Conservation (phyloP, 2,888 invertebrate species). For the Bombylius discolor region DNA sequence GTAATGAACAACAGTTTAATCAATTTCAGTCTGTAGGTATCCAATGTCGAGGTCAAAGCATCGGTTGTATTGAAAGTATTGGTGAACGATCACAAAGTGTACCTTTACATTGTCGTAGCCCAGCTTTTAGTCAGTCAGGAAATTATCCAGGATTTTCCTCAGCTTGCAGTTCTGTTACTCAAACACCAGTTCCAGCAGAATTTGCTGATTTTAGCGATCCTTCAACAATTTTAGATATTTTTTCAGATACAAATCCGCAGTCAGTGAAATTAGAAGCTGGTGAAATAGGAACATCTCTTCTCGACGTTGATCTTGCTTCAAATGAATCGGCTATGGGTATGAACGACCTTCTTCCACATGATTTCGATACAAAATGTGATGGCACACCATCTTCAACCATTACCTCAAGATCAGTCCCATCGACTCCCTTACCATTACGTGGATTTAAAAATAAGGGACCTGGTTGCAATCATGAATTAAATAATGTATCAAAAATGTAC, state of each 20-base stretch:
- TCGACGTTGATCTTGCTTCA: constrained; percentile 8
- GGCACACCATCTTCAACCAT: constrained; percentile 16
- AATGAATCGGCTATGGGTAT: constrained; percentile 22
- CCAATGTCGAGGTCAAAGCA: constrained; percentile 21
- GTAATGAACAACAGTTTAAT: constrained; percentile 24
- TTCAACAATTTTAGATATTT: constrained; percentile 19
- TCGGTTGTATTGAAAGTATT: constrained; percentile 5
- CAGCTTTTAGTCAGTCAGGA: constrained; percentile 24
- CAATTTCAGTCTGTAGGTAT: constrained; percentile 47
- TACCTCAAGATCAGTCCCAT: constrained; percentile 55
- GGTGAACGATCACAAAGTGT: constrained; percentile 61
- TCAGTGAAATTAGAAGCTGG: constrained; percentile 13
- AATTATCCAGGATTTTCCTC: constrained; percentile 27
- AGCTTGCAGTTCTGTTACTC: constrained; percentile 51
- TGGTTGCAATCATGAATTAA: constrained; percentile 27
- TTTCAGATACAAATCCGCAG: constrained; percentile 14
- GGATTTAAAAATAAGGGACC: constrained; percentile 1
- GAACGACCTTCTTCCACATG: constrained; percentile 26
- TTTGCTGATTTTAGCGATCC: constrained; percentile 51
- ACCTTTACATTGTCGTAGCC: constrained; percentile 44
- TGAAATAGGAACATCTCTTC: constrained; percentile 8
- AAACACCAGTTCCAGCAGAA: constrained; percentile 57
- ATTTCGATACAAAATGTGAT: constrained; percentile 22
- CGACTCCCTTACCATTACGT: constrained; percentile 46
- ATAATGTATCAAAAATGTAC: constrained; percentile 30